Base-by-base conservation (phyloP, 2,113 vertebrate genomes). In the Myotis yumanensis region DNA sequence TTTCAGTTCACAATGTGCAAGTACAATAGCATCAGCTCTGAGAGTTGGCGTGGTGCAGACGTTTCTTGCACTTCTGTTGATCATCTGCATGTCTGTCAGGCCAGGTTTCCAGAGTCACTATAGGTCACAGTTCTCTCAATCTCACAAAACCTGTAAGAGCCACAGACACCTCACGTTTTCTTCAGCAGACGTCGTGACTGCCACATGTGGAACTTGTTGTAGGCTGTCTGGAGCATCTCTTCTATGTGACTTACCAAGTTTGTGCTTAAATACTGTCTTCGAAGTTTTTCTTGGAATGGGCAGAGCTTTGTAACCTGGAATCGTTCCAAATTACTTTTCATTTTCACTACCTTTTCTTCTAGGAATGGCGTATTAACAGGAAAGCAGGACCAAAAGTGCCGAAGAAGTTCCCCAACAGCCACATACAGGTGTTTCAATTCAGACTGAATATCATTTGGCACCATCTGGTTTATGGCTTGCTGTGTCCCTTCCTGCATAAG, bases 351-450 rank as follows among this genome's bases (percentile, higher is more conserved):
- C 99, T 99, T 99, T 95, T 99, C 99, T 97, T 99, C 99, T 97
- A 99, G 98, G 99, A 99, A 99, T 91, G 99, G 99, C 0, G 99
- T 99, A 95, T 99, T 99, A 88, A 99, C 99, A 80, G 99, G 99
- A 97, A 99, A 99, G 97, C 99, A 99, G 96, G 99, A 99, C 99
- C 99, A 99, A 98, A 99, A 99, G 96, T 99, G 99, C 97, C 99
- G 98, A 23, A 99, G 97, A 95, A 99, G 98, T 95, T 99, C 99
- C 73, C 99, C 99, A 86, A 98, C 98, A 96, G 99, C 99, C 89
- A 99, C 98, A 25, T 99, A 99, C 76, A 99, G 98, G 97, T 99
- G 99, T 98, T 99, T 99, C 86, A 99, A 95, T 97, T 99, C 99
- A 92, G 97, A 98, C 97, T 99, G 99, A 97, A 99, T 95, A 59